Evolutionary conservation across 1,140 invertebrate species (phyloP), one percentile per base, ranked within the genome.

Genomic region (Zaprionus vittiger): DNA sequence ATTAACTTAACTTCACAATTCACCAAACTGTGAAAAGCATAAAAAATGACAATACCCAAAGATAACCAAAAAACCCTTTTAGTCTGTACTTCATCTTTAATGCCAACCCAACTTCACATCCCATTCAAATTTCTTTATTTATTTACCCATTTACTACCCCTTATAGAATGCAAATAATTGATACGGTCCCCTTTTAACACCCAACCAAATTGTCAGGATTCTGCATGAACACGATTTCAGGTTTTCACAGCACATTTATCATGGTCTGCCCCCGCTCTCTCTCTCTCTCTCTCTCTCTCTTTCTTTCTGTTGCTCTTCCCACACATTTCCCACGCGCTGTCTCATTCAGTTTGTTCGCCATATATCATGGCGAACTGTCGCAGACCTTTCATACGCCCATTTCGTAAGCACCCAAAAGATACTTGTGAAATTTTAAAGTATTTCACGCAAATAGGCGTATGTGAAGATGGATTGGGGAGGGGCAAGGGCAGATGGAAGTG

Each of bases 321-420:
- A 15, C 37, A 44, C 15, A 44, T 44, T 47, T 52, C 20, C 47
- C 20, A 52, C 47, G 24, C 24, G 17, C 41, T 56, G 52, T 64
- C 31, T 52, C 41, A 64, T 63, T 59, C 59, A 57, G 66, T 70
- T 64, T 20, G 54, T 52, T 20, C 59, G 17, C 68, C 68, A 76
- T 76, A 69, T 65, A 76, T 76, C 68, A 76, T 60, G 28, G 20
- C 9, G 26, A 26, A 54, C 44, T 60, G 68, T 65, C 61, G 34
- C 61, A 76, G 77, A 81, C 77, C 81, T 80, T 83, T 77, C 77
- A 73, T 52, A 64, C 73, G 14, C 57, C 76, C 83, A 66, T 78
- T 84, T 84, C 71, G 67, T 72, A 85, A 84, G 81, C 65, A 67
- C 56, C 64, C 81, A 4, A 67, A 80, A 76, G 65, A 86, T 73